Evolutionary conservation across 1,140 invertebrate genomes (phyloP), one percentile per base, ranked within the genome.

Genomic region (Triops longicaudatus): DNA sequence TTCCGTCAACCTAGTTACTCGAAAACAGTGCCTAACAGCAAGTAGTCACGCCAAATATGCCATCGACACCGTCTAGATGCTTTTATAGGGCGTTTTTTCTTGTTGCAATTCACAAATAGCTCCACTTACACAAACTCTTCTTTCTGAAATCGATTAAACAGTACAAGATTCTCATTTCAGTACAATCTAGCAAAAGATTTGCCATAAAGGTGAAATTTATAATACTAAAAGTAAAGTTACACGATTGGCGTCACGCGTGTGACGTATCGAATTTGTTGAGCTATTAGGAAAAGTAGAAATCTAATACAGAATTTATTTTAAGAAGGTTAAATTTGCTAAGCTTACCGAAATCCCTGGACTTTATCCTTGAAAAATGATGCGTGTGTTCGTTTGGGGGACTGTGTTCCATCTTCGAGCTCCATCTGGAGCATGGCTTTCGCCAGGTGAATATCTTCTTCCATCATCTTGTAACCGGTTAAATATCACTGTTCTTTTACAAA

Each of bases 371-470:
- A 76, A 31, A 79, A 78, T 72, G 79, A 77, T 26, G 78, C 79
- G 31, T 80, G 79, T 10, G 78, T 80, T 74, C 77, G 77, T 12
- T 78, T 79, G 41, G 44, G 17, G 3, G 26, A 42, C 11, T 73
- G 63, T 27, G 31, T 72, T 10, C 26, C 37, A 26, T 44, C 75
- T 43, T 43, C 50, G 11, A 78, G 72, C 22, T 78, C 78, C 78
- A 81, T 80, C 63, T 78, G 79, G 78, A 79, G 80, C 77, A 81
- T 77, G 31, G 79, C 80, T 50, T 80, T 79, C 17, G 80, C 81
- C 79, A 81, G 72, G 41, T 81, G 79, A 77, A 81, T 79, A 71
- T 81, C 81, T 42, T 80, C 79, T 79, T 81, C 81, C 76, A 81
- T 81, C 81, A 81, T 81, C 37, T 77, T 79, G 50, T 63, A 14